Evolutionary conservation across 2,113 vertebrate genomes (phyloP).

Genomic region (Cottus gobio): DNA sequence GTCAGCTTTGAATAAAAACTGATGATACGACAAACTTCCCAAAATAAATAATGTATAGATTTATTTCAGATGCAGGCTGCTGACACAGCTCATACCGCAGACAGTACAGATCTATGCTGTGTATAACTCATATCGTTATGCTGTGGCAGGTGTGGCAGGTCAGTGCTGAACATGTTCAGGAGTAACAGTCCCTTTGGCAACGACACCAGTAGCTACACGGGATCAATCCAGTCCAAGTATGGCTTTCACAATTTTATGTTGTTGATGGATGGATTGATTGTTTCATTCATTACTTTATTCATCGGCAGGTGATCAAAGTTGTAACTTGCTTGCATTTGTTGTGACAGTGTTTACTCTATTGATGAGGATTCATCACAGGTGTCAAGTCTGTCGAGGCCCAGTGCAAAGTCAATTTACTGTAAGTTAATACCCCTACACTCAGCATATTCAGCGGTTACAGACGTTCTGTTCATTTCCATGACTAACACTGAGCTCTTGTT

Average conservation of each 20-base stretch:
- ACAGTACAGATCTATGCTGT: background rate
- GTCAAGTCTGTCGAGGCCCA: constrained; percentile 79
- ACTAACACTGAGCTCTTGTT: constrained; percentile 2
- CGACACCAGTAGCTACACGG: constrained; percentile 66
- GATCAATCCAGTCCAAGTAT: constrained; percentile 73
- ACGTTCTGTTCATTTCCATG: background rate
- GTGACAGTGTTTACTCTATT: constrained; percentile 57
- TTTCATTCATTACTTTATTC: background rate
- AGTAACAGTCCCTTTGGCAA: constrained; percentile 57
- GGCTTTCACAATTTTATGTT: background rate
- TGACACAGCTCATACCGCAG: constrained; percentile 4
- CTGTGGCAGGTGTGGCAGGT: constrained; percentile 38
- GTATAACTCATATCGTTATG: constrained; percentile 1
- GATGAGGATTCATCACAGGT: constrained; percentile 67
- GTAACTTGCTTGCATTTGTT: background rate
- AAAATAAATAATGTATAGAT: background rate
- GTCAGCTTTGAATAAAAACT: background rate
- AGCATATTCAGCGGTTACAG: no score
- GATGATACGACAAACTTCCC: background rate
- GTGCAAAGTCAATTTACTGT: constrained; percentile 90
- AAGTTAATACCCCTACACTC: constrained; percentile 62
- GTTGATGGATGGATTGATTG: no score
- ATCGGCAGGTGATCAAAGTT: background rate
- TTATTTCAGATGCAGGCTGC: background rate
- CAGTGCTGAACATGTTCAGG: constrained; percentile 64